Conservation (phyloP, 2,113 vertebrate species). For the Grammatotria lemairii region DNA sequence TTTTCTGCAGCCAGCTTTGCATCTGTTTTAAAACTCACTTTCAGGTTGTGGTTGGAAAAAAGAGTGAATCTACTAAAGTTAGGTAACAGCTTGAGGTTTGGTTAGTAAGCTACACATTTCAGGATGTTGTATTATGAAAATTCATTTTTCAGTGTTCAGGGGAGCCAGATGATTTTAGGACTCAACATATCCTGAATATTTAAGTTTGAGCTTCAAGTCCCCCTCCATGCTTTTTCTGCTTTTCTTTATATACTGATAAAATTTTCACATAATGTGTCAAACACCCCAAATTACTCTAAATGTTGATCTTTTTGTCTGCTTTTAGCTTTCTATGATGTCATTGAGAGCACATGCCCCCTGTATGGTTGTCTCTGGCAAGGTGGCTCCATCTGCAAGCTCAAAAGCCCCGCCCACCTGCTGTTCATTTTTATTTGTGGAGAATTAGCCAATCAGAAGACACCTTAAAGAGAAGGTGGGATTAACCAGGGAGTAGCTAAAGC, state of each 20-base stretch:
- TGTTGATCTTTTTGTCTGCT: rapidly evolving
- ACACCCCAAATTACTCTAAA: background rate
- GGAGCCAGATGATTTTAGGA: background rate
- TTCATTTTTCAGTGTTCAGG: background rate
- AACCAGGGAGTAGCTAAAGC: background rate
- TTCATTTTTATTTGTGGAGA: background rate
- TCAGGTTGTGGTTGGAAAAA: background rate
- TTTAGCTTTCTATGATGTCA: background rate
- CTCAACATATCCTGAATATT: background rate
- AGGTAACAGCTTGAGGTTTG: background rate
- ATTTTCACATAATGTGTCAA: background rate
- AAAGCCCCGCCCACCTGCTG: background rate
- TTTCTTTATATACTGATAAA: background rate
- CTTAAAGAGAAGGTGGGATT: background rate
- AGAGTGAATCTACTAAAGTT: background rate
- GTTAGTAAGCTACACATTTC: background rate
- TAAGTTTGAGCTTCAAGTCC: background rate
- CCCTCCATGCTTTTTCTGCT: background rate
- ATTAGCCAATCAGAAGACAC: background rate
- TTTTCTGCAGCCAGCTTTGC: background rate
- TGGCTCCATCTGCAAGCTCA: background rate
- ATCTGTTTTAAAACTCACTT: background rate
- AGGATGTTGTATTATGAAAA: background rate
- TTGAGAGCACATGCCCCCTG: background rate
- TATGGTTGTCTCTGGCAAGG: background rate